Evolutionary conservation across 2,113 vertebrate genomes (phyloP), one percentile per base, ranked within the genome.

Genomic region (Etia nguti): DNA sequence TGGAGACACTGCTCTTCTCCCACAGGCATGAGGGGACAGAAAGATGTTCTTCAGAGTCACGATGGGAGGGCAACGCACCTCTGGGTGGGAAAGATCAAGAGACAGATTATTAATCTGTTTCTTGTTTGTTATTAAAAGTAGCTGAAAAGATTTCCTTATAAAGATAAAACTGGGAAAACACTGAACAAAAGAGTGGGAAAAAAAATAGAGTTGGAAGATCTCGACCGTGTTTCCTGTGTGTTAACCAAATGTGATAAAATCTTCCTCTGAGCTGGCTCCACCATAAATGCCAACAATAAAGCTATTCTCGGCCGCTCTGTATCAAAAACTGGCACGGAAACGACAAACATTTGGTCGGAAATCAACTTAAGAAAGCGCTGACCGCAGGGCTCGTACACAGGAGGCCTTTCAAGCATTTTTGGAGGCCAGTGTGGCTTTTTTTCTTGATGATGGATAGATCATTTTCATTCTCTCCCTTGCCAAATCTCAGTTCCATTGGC

Each of bases 31-130:
- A 55, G 98, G 98, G 10, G 94, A 95, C 88, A 98, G n/a, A 38
- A 92, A 87, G 87, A 98, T 91, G 86, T 97, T 96, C 87, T 95
- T 96, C 75, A 95, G 95, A 75, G 93, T 95, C 85, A 93, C 89
- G 55, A 99, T 94, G 10, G 93, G 81, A 8, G 97, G 94, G 50
- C 98, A 99, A 29, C 85, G 96, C 55, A 97, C 96, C 94, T 99
- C 98, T 99, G 79, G 85, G 86, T 83, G 85, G 62, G 29, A 77
- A 36, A 92, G 38, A 9, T 26, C 5, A 48, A 18, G 81, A 89
- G 8, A 82, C 34, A 84, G 41, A 75, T 56, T 79, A 89, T 88
- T 22, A 86, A 80, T 54, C 34, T 54, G 83, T 77, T 34, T n/a
- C 26, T 77, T n/a, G 10, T n/a, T 77, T 31, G 48, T 77, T 52